Base-by-base conservation (phyloP, 1,140 invertebrate genomes). In the Dreissena polymorpha region DNA sequence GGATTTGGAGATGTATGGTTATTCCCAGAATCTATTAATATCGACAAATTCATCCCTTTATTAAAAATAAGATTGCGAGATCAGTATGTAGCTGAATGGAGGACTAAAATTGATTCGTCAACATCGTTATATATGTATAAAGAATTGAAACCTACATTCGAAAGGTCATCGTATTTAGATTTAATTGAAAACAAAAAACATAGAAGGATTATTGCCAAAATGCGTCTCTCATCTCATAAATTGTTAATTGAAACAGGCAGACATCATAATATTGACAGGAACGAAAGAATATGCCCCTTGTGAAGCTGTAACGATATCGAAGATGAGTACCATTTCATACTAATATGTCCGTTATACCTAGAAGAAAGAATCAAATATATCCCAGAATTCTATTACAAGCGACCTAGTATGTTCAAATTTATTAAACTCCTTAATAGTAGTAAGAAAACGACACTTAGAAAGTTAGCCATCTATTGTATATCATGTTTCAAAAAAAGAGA, bases 191-290 rank as follows among this genome's bases (percentile, higher is more conserved):
- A 39, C 29, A 14, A 27, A 21, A 39, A 7, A 60, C 67, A 51
- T 50, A 39, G 49, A 55, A 23, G 25, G 21, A 55, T 23, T 53
- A 18, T 65, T 21, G 13, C 25, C 51, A 51, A 67, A 18, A 49
- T 77, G 39, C 39, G 29, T 67, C 53, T 29, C 21, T 60, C 21
- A 18, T 60, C 27, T 7, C 74, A 77, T 67, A 65, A 23, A 29
- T 49, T 77, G 51, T 50, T 49, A 16, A 67, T 77, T 29, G 63
- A 77, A 65, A 21, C 18, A 49, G 74, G 60, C 25, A 77, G 27
- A 77, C 57, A 49, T n/a, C 21, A 29, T 50, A 67, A 63, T 53
- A 67, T 77, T 51, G 74, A 77, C 67, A 65, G 60, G 23, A 49
- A 13, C 29, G 39, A 53, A 71, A 71, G 69, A 21, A 71, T 14